phyloP scores from a whole-genome alignment of 2,797 vertebrate genomes.

The Propithecus deckenii region DNA sequence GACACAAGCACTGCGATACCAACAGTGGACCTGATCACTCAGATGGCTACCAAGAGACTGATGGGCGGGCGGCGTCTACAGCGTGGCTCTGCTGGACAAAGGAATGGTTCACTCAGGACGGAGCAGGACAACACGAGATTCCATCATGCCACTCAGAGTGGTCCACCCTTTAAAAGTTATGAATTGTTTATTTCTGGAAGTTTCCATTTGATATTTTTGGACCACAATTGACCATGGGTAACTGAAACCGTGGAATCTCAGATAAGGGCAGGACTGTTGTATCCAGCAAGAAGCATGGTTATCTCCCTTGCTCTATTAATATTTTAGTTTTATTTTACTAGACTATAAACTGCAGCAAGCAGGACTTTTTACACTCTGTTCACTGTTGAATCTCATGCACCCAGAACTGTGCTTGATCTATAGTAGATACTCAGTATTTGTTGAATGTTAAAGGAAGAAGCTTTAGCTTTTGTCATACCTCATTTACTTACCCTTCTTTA shows the following conservation, averaged over 20 bases:
- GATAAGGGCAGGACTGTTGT: neutral
- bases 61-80: neutral
- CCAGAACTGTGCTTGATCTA: neutral
- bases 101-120: neutral
- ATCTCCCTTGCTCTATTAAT: neutral
- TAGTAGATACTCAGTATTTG: neutral
- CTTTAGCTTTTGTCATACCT: neutral
- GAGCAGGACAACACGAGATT: neutral
- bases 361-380: neutral
- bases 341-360: neutral
- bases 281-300: neutral
- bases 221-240: neutral
- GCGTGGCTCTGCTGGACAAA: neutral
- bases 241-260: neutral
- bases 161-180: neutral
- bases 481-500: neutral
- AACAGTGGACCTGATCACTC: neutral
- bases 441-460: neutral
- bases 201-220: neutral
- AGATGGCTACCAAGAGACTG: neutral
- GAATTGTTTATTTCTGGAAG: neutral
- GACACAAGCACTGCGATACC: neutral
- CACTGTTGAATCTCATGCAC: neutral
- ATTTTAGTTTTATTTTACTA: neutral
- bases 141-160: neutral